Evolutionary conservation across 2,113 vertebrate species (phyloP), one percentile per base, ranked within the genome.

Genomic region (Thomomys bottae): DNA sequence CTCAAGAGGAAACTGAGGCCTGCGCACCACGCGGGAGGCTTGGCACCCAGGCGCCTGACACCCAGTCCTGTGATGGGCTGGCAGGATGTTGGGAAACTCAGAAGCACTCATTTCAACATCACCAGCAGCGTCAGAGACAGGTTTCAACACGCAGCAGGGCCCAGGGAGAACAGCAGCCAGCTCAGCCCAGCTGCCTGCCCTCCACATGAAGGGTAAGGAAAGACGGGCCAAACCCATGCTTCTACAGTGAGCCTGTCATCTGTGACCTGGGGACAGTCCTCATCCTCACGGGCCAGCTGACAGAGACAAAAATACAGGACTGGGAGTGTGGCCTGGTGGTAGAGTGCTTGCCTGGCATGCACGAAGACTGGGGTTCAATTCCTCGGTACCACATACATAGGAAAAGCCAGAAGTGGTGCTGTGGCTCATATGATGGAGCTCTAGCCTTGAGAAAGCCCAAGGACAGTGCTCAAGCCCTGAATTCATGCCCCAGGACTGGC

Each of bases 21-120:
- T 15, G 15, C 79, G 79, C 59, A 70, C 73, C 5, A 32, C 5
- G 4, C 17, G 71, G 36, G 45, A 38, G 66, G 71, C 71, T 64
- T 81, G 84, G 84, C 87, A 93, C 91, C 57, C 54, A 2, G 66
- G 77, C 73, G 42, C 91, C 90, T 9, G 75, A 61, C 67, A 18
- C 67, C 18, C 17, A 0, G 90, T 66, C 94, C 95, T 76, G 71
- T 94, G 94, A 93, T 20, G 0, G 92, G 49, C 88, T 18, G 68
- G 90, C 93, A 95, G 94, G 95, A 88, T 86, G 87, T 96, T 96
- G 92, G 76, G 96, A 96, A 95, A 96, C 76, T 34, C 61, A 6
- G 17, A 14, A 12, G 79, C 79, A 7, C 88, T 0, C 0, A 21
- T 95, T 96, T 90, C 96, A 8, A 95, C 95, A 96, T 76, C 1